Conservation (phyloP, 2,888 invertebrate species). For the Eremobia ochroleuca region DNA sequence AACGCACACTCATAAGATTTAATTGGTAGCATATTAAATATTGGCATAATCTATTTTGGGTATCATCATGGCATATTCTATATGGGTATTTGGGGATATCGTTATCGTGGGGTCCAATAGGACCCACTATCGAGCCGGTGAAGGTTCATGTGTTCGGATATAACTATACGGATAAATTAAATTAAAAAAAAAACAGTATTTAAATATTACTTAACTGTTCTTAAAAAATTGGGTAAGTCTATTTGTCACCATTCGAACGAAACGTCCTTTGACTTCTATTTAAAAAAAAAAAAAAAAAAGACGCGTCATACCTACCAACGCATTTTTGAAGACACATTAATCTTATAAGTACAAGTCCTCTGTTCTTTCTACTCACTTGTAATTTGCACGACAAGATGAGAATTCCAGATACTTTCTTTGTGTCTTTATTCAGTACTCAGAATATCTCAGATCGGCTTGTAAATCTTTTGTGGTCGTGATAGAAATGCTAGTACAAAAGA, state of each 20-base stretch:
- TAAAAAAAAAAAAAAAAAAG: not conserved
- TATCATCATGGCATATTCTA: too few species aligned
- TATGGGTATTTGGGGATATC: too few species aligned
- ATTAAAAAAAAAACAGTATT: too few species aligned
- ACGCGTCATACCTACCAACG: not conserved
- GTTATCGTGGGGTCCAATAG: not conserved
- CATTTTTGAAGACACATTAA: conserved; percentile 10
- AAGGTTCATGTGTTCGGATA: not conserved
- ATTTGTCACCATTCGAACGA: not conserved
- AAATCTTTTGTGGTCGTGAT: conserved; percentile 47
- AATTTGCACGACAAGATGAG: conserved; percentile 49
- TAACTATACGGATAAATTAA: not conserved
- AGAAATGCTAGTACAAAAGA: conserved; percentile 35
- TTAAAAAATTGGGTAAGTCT: conserved; percentile 8
- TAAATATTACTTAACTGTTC: not conserved
- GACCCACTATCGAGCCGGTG: not conserved
- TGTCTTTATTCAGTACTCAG: conserved; percentile 41
- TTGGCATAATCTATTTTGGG: not conserved
- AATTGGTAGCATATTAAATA: not conserved
- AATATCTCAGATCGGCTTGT: conserved; percentile 33
- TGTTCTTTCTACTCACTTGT: conserved; percentile 27
- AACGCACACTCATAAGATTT: not conserved
- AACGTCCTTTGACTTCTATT: not conserved
- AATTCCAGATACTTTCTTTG: conserved; percentile 47
- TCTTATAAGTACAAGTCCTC: conserved; percentile 20